Percentiles rank a stretch among this genome's conserved stretches.
phyloP scores from a whole-genome alignment of 2,797 vertebrate genomes.

The Phoeniculus purpureus region DNA sequence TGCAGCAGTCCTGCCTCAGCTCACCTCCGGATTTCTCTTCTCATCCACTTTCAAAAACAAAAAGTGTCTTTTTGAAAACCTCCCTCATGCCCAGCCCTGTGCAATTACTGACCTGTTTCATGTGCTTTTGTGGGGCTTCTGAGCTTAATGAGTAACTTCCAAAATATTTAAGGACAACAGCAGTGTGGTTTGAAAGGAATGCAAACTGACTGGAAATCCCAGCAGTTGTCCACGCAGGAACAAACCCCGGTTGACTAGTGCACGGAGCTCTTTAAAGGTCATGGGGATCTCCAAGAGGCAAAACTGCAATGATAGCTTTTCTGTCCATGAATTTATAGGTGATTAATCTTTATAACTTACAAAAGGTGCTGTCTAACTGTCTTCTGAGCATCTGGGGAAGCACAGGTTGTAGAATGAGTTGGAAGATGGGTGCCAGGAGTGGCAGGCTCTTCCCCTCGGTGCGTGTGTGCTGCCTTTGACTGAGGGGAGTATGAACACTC shows the following conservation, averaged over 20 bases:
- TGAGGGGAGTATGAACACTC: not conserved
- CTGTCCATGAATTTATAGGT: not conserved
- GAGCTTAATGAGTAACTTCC: constrained; percentile 43
- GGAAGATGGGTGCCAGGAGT: not conserved
- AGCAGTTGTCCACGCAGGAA: constrained; percentile 46
- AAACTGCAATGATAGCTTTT: constrained; percentile 26
- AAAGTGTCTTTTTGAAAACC: constrained; percentile 8
- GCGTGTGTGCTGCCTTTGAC: not conserved
- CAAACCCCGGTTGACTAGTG: constrained; percentile 31
- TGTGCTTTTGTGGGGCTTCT: constrained; percentile 23
- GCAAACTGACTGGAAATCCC: constrained; percentile 41
- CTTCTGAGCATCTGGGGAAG: not conserved
- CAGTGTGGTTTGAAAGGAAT: constrained; percentile 60
- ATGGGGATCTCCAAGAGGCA: not conserved
- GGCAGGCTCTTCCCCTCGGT: not conserved
- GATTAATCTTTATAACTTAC: constrained; percentile 28
- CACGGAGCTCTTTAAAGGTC: constrained; percentile 37
- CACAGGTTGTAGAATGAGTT: not conserved
- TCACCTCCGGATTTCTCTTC: not conserved
- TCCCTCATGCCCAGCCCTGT: not conserved
- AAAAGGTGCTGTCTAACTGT: constrained; percentile 15
- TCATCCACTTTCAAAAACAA: not conserved
- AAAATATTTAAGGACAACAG: constrained; percentile 42
- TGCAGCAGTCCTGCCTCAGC: not conserved
- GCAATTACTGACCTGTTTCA: constrained; percentile 28